Conservation (phyloP, 1,140 invertebrate genomes). For the Drosophila navojoa region DNA sequence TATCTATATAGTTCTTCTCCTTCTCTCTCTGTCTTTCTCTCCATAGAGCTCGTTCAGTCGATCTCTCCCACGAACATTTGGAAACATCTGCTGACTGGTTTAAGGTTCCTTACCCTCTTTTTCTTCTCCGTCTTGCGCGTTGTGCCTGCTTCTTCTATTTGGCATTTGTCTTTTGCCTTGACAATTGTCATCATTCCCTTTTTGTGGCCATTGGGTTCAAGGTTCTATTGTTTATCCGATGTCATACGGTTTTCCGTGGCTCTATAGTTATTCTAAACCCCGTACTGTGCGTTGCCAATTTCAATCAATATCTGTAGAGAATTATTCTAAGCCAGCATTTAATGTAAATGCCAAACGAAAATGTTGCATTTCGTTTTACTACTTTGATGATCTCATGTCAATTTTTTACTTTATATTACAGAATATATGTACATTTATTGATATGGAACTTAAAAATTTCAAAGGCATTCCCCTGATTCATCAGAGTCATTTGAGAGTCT, state of each 20-base stretch:
- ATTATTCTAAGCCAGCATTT: conserved; percentile 60
- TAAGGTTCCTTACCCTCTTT: conserved; percentile 24
- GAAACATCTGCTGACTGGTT: conserved; percentile 46
- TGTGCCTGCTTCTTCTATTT: conserved; percentile 24
- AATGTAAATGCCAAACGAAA: conserved; percentile 76
- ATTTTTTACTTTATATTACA: background rate
- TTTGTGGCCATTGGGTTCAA: conserved; percentile 36
- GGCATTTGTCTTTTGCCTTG: conserved; percentile 60
- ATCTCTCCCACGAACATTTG: conserved; percentile 62
- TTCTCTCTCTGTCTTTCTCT: conserved; percentile 9
- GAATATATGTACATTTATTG: background rate
- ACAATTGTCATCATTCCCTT: conserved; percentile 54
- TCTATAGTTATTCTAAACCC: conserved; percentile 13
- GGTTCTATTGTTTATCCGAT: conserved; percentile 54
- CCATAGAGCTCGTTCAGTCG: background rate
- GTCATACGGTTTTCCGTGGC: conserved; percentile 52
- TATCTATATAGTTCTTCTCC: background rate
- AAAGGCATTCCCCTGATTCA: conserved; percentile 18
- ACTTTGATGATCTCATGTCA: conserved; percentile 1
- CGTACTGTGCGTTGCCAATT: conserved; percentile 45
- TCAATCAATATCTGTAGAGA: conserved; percentile 54
- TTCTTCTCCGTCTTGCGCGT: conserved; percentile 1
- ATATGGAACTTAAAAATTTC: background rate
- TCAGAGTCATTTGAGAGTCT: conserved; percentile 11
- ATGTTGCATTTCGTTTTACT: conserved; percentile 31